Percentiles rank a stretch among this genome's conserved stretches.
These are phyloP conservation scores for Physella acuta DNA, from an alignment of 1,140 invertebrate genomes.

Conservation along the genomic window DNA sequence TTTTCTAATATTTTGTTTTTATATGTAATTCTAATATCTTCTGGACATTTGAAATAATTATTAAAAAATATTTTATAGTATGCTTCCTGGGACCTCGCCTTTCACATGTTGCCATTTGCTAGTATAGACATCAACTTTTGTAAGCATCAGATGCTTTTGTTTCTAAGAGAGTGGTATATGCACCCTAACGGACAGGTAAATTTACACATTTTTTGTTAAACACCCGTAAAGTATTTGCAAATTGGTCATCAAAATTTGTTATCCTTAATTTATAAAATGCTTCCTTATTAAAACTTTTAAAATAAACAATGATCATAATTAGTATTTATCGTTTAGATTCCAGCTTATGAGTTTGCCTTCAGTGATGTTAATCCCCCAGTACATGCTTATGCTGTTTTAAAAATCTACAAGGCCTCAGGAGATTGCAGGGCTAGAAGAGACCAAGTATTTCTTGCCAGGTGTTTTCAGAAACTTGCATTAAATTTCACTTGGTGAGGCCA, in stretches of 20 bases:
- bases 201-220: constrained; percentile 5
- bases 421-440: constrained; percentile 44
- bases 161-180: constrained; percentile 61
- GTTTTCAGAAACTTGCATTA: constrained; percentile 59
- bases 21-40: too few species aligned
- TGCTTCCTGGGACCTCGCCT: constrained; percentile 62
- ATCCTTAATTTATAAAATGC: too few species aligned
- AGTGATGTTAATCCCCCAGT: constrained; percentile 62
- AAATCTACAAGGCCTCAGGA: constrained; percentile 54
- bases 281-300: too few species aligned
- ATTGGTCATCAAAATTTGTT: too few species aligned
- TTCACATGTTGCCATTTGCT: constrained; percentile 60
- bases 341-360: constrained; percentile 62
- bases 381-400: constrained; percentile 60
- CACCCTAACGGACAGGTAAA: constrained; percentile 61
- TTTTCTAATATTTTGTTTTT: too few species aligned
- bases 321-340: constrained; percentile 53
- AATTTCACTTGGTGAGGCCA: constrained; percentile 62
- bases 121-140: constrained; percentile 58
- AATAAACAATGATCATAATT: too few species aligned
- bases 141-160: constrained; percentile 58
- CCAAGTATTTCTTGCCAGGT: constrained; percentile 53
- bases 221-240: too few species aligned
- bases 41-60: too few species aligned
- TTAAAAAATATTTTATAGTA: constrained; percentile 59